Evolutionary conservation across 2,797 vertebrate genomes (phyloP), one percentile per base, ranked within the genome.

Genomic region (Eulemur albifrons): DNA sequence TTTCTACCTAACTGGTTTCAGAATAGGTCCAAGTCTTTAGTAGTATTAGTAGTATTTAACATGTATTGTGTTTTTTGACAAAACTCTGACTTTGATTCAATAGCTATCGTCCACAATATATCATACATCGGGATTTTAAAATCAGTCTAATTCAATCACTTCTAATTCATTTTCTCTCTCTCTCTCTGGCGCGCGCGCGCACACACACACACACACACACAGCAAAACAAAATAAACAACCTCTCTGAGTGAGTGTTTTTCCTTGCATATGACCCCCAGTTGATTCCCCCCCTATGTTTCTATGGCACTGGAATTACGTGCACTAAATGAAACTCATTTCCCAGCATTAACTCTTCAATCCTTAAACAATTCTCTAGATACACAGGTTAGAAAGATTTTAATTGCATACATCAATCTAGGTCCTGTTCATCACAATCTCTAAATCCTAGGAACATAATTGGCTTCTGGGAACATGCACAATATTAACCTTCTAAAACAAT

Each of bases 271-370:
- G 61, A 86, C 27, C 12, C 38, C 92, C 84, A 45, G 17, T 54
- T 93, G 52, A 80, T 93, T 65, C 18, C 10, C 2, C 23, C 75
- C 35, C 11, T 32, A 8, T 77, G 72, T 90, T 93, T 93, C 23
- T 54, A 82, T 59, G 38, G 48, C 35, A 63, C 25, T 92, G 40
- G 69, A 96, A 89, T 97, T 96, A 88, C 65, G 70, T 73, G 12
- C 65, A 80, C 92, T 96, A 98, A 98, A 95, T 65, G 65, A 95
- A 97, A 86, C 81, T 98, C 96, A 97, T 94, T 96, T 97, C 10
- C 82, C 84, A 98, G 92, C 45, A 93, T 98, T 94, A 98, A 96
- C 59, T 97, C 91, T 97, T 97, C 92, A 98, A 97, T 95, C 96
- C 84, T 97, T 96, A 96, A 95, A 89, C 85, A 97, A 97, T 89